Base-by-base conservation (phyloP, 2,888 invertebrate species). In the Xiphydria camelus region DNA sequence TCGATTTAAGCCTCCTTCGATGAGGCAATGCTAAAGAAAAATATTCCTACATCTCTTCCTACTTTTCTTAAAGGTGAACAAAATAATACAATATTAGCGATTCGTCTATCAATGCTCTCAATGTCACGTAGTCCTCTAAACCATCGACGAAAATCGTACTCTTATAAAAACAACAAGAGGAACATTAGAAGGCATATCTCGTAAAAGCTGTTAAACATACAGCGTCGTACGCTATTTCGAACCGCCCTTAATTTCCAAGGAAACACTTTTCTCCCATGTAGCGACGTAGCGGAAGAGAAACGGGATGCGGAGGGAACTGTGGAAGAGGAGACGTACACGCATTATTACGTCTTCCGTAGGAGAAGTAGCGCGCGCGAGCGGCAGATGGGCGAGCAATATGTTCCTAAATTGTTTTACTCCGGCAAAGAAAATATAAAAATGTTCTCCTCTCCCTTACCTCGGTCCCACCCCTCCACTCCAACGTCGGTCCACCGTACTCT, bases 371-470 rank as follows among this genome's bases (percentile, higher is more conserved):
- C 23, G 23, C 23, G 23, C 23, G n/a, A n/a, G 7, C 23, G 34
- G 34, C 10, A 15, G 18, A 10, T 9, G 33, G 29, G 21, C 56
- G 59, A 55, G 64, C 67, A 67, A 67, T 67, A 67, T 66, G 67
- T 67, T 65, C 56, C 61, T 59, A 67, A 67, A 67, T 66, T 67
- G 67, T 67, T 67, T 67, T 64, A 67, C 67, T 59, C 61, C 51
- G 54, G 51, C 55, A 47, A 49, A 53, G 52, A 55, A 47, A 59
- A 58, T 58, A 63, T 58, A 63, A 62, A 61, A 63, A 61, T 60
- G 61, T 61, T 63, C 41, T n/a, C n/a, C n/a, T n/a, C n/a, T n/a
- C n/a, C n/a, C n/a, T n/a, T n/a, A n/a, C n/a, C n/a, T n/a, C n/a
- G n/a, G n/a, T n/a, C n/a, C n/a, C 12, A 29, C 10, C 29, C 29